Percentiles rank a stretch among this genome's conserved stretches.
These are phyloP conservation scores for Mercenaria mercenaria DNA, from an alignment of 1,140 invertebrate genomes.

Conservation along the genomic window DNA sequence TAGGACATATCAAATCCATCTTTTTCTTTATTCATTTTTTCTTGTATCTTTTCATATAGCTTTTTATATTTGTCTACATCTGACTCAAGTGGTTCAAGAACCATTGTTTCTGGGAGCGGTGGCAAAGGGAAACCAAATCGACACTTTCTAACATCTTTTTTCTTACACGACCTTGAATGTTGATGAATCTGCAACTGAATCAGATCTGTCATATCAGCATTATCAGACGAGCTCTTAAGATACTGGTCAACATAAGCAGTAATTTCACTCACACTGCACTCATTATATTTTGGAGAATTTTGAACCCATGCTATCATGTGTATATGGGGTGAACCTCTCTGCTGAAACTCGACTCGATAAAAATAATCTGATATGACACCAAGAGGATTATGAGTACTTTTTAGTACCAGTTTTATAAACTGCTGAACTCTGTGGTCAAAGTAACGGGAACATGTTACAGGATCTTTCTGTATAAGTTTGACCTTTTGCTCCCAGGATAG, in stretches of 20 bases:
- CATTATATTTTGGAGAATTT: constrained; percentile 76
- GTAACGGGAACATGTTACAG: too few relatives aligned
- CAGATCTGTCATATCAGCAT: constrained; percentile 18
- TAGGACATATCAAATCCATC: constrained; percentile 33
- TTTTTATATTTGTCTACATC: constrained; percentile 49
- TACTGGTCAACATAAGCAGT: constrained; percentile 53
- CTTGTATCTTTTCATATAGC: not conserved
- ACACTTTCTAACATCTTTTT: constrained; percentile 58
- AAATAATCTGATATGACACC: constrained; percentile 69
- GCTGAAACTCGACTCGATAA: too few relatives aligned
- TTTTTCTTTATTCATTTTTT: constrained; percentile 45
- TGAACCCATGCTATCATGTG: constrained; percentile 85
- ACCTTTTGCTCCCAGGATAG: constrained; percentile 57
- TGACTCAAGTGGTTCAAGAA: constrained; percentile 65
- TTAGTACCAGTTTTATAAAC: too few relatives aligned
- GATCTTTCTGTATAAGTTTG: constrained; percentile 47
- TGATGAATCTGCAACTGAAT: constrained; percentile 69
- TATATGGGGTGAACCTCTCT: constrained; percentile 84
- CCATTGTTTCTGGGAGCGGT: constrained; percentile 61
- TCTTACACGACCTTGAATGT: constrained; percentile 71
- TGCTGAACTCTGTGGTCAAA: too few relatives aligned
- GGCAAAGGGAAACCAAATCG: constrained; percentile 72
- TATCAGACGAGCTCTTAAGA: constrained; percentile 19
- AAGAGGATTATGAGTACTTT: constrained; percentile 19
- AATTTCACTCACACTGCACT: constrained; percentile 17